These are phyloP conservation scores for Rhinella marina DNA, from an alignment of 2,797 vertebrate species.

Conservation along the genomic window DNA sequence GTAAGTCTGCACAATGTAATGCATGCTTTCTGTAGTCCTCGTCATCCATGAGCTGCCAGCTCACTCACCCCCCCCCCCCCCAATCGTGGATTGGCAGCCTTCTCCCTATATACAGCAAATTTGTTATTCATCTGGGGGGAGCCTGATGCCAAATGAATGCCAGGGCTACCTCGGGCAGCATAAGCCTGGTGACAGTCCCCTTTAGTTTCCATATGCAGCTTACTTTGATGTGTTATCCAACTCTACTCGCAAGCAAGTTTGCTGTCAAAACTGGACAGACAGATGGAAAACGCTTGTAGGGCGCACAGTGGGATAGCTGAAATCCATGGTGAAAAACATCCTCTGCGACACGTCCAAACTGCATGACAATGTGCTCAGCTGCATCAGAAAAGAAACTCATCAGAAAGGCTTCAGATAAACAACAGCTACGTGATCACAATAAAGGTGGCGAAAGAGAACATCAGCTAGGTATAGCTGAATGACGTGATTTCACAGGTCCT, in stretches of 20 bases:
- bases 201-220: not conserved
- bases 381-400: slow-evolving; percentile 13
- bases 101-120: too few species aligned
- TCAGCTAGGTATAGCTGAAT: not conserved
- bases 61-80: too few species aligned
- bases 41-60: too few species aligned
- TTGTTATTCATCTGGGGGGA: too few species aligned
- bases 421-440: not conserved
- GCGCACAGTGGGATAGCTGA: slow-evolving; percentile 85
- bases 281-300: slow-evolving; percentile 89
- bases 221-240: not conserved
- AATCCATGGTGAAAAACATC: slow-evolving; percentile 90
- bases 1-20: too few species aligned
- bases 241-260: slow-evolving; percentile 89
- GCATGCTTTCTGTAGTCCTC: too few species aligned
- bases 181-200: too few species aligned
- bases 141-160: too few species aligned
- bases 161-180: too few species aligned
- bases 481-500: not conserved
- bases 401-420: not conserved
- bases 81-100: too few species aligned
- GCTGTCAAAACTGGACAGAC: slow-evolving; percentile 87
- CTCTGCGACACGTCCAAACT: slow-evolving; percentile 85
- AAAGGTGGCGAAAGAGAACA: not conserved
- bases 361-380: slow-evolving; percentile 75